Evolutionary conservation across 1,140 invertebrate genomes (phyloP).

Genomic region (Maconellicoccus hirsutus): DNA sequence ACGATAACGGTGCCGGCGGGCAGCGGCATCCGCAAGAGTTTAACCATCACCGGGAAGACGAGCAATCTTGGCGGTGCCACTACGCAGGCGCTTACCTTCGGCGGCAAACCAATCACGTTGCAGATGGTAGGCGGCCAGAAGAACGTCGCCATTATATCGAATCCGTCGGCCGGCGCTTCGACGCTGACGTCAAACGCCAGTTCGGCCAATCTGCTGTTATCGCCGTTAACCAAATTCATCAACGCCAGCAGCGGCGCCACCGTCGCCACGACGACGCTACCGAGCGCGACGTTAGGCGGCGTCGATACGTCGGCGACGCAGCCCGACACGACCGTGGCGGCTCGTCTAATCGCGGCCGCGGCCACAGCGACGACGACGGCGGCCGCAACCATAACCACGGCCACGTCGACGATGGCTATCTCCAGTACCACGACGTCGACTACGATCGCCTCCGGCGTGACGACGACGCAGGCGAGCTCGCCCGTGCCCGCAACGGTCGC

Average conservation of each 20-base stretch:
- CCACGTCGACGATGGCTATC: background rate
- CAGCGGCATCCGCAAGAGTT: constrained; percentile 31
- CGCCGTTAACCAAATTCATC: constrained; percentile 26
- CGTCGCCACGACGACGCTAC: background rate
- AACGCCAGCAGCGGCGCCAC: background rate
- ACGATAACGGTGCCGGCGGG: constrained; percentile 50
- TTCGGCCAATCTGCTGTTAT: constrained; percentile 21
- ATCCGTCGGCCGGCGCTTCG: constrained; percentile 7
- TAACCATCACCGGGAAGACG: constrained; percentile 32
- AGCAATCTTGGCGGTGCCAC: constrained; percentile 27
- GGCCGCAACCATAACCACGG: background rate
- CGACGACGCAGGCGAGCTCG: too few species aligned
- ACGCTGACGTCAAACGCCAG: background rate
- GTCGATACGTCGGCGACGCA: background rate
- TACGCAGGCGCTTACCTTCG: constrained; percentile 28
- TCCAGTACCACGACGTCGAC: background rate
- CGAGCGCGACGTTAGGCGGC: background rate
- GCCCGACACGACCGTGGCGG: background rate
- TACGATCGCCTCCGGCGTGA: background rate
- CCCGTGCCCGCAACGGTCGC: background rate
- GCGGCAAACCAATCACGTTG: constrained; percentile 31
- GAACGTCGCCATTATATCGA: constrained; percentile 28
- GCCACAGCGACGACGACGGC: background rate
- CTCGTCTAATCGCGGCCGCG: background rate
- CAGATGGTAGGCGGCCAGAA: constrained; percentile 30